These are phyloP conservation scores for Chaetops frenatus DNA, from an alignment of 2,113 vertebrate species.

Conservation along the genomic window DNA sequence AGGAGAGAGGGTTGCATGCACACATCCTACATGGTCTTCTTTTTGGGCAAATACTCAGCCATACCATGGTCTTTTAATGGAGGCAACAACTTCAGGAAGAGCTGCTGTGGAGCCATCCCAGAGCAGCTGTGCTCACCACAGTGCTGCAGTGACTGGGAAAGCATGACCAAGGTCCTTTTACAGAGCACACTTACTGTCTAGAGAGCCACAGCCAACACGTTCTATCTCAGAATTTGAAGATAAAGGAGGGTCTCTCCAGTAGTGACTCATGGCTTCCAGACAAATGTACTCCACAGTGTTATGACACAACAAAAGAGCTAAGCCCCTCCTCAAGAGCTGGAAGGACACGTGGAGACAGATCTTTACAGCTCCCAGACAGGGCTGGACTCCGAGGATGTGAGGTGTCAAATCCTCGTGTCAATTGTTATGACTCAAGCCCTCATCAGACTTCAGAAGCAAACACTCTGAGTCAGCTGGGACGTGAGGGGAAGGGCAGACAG, in stretches of 20 bases:
- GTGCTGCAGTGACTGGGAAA: background rate
- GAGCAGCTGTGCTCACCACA: rapidly evolving
- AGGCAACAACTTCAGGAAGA: background rate
- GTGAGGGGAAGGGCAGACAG: background rate
- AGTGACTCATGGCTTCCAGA: background rate
- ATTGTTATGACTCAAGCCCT: background rate
- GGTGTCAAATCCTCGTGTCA: background rate
- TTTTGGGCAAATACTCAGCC: background rate
- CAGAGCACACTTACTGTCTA: background rate
- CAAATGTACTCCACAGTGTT: rapidly evolving
- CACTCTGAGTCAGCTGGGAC: background rate
- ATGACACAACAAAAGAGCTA: background rate
- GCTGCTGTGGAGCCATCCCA: background rate
- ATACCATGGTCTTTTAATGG: background rate
- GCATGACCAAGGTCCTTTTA: background rate
- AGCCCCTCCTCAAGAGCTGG: background rate
- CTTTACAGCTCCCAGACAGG: background rate
- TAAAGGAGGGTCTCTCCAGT: background rate
- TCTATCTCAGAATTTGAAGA: background rate
- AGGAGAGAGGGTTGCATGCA: background rate
- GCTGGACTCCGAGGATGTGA: background rate
- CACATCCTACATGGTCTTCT: rapidly evolving
- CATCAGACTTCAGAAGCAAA: background rate
- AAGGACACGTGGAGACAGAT: background rate
- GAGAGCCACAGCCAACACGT: background rate